A percentile compares a stretch with the other conserved stretches of the same genome.
phyloP scores from a whole-genome alignment of 2,113 vertebrate genomes.

The Ardeotis arabs region DNA sequence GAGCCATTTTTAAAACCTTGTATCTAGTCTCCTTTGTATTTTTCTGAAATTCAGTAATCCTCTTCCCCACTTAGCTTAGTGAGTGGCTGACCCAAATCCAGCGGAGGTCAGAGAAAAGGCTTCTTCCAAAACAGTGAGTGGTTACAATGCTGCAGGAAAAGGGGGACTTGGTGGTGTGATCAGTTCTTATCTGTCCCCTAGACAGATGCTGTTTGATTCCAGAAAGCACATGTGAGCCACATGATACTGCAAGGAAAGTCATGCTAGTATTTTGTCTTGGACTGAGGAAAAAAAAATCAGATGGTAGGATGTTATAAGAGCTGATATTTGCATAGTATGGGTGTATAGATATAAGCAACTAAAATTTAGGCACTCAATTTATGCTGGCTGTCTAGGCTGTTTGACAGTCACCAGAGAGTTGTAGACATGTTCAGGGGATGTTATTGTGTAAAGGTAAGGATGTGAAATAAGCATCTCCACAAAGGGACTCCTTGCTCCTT shows the following conservation, averaged over 20 bases:
- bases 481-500: background rate
- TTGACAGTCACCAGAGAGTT: background rate
- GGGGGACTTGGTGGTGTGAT: background rate
- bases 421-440: background rate
- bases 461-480: background rate
- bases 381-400: background rate
- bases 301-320: background rate
- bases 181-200: background rate
- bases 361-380: background rate
- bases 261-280: background rate
- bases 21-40: constrained; percentile 45
- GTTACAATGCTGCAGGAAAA: background rate
- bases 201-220: background rate
- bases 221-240: background rate
- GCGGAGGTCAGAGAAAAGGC: constrained; percentile 32
- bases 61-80: constrained; percentile 37
- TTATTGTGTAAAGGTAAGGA: background rate
- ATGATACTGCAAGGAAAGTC: background rate
- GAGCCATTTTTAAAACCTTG: constrained; percentile 18
- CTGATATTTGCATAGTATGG: background rate
- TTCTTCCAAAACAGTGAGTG: background rate
- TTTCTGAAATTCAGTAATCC: constrained; percentile 65
- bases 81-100: constrained; percentile 55
- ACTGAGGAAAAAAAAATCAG: background rate
- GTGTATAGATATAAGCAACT: background rate